phyloP scores from a whole-genome alignment of 1,140 invertebrate species.

The Caenorhabditis remanei region DNA sequence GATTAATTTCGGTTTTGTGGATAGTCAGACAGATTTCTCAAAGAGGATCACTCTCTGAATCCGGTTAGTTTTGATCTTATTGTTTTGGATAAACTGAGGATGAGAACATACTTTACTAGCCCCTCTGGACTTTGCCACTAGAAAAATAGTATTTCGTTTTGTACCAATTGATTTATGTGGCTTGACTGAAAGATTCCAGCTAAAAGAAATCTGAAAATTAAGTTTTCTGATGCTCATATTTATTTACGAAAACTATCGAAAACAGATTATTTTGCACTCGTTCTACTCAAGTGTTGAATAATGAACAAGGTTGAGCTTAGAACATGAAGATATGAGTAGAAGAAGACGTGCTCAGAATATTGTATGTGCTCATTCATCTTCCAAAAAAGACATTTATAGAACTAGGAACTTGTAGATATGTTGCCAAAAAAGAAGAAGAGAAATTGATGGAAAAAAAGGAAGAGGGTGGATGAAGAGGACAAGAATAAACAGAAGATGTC shows the following conservation, averaged over 20 bases:
- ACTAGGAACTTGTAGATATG: conserved; percentile 22
- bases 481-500: background rate
- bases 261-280: conserved; percentile 27
- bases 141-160: too few species aligned
- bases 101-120: conserved; percentile 6
- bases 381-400: conserved; percentile 45
- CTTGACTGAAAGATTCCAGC: background rate
- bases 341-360: conserved; percentile 36
- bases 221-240: background rate
- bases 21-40: background rate
- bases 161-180: background rate
- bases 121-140: background rate
- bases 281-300: background rate
- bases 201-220: background rate
- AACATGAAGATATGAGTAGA: background rate
- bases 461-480: background rate
- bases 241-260: background rate
- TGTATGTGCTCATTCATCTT: conserved; percentile 51
- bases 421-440: conserved; percentile 24
- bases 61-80: background rate
- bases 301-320: conserved; percentile 21
- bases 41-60: background rate
- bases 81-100: background rate
- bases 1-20: background rate
- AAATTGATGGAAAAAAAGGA: background rate